Conservation (phyloP, 2,113 vertebrate species). For the Scortum barcoo region DNA sequence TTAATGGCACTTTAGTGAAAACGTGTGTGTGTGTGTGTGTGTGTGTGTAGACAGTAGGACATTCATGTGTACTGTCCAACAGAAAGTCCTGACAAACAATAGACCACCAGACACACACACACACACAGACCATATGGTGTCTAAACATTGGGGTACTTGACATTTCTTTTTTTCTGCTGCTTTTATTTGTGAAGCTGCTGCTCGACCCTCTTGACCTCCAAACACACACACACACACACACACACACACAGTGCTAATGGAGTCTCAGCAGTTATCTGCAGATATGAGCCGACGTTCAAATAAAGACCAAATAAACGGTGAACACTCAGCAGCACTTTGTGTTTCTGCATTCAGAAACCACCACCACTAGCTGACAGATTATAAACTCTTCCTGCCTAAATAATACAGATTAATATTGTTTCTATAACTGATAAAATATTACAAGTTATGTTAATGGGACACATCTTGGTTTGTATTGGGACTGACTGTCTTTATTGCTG, state of each 20-base stretch:
- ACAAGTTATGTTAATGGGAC: too few relatives aligned
- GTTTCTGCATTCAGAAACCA: too few relatives aligned
- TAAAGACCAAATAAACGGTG: neutral
- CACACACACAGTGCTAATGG: slow-evolving; percentile 24
- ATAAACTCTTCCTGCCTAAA: too few relatives aligned
- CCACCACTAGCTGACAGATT: too few relatives aligned
- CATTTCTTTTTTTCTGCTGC: slow-evolving; percentile 75
- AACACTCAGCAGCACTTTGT: too few relatives aligned
- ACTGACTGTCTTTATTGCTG: too few relatives aligned
- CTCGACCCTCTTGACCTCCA: slow-evolving; percentile 62
- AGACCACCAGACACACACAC: slow-evolving; percentile 22
- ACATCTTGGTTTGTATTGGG: too few relatives aligned
- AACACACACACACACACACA: neutral
- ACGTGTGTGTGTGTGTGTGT: neutral
- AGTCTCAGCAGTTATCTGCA: neutral
- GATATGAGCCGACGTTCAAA: neutral
- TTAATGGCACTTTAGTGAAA: neutral
- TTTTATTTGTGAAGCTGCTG: slow-evolving; percentile 76
- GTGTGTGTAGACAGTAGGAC: neutral
- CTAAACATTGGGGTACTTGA: slow-evolving; percentile 78
- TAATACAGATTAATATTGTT: too few relatives aligned
- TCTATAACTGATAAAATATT: too few relatives aligned
- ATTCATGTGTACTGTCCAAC: slow-evolving; percentile 11
- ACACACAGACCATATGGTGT: slow-evolving; percentile 75
- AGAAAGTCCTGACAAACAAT: slow-evolving; percentile 17